These are phyloP conservation scores for Haemorhous mexicanus DNA, from an alignment of 2,113 vertebrate genomes.

Conservation along the genomic window DNA sequence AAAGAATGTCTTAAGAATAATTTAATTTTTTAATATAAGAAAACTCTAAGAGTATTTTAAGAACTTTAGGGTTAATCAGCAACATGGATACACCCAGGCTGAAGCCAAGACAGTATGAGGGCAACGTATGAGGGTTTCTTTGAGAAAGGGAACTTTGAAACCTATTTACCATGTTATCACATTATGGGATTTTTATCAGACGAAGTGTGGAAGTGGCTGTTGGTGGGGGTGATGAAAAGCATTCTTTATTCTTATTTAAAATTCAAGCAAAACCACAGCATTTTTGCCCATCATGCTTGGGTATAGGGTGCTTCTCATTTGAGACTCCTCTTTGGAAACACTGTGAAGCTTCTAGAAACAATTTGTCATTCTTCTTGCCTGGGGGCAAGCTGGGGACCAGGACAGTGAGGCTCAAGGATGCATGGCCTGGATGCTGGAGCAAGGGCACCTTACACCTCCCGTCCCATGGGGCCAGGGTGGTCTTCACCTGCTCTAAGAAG, in stretches of 20 bases:
- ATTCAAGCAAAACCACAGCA: not conserved
- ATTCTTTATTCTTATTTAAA: not conserved
- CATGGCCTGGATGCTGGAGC: fast-evolving
- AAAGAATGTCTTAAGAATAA: not conserved
- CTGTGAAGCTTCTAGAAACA: not conserved
- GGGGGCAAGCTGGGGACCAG: not conserved
- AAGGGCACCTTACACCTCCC: not conserved
- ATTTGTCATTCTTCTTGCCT: not conserved
- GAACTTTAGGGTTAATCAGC: not conserved
- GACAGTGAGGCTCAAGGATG: not conserved
- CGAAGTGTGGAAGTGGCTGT: not conserved
- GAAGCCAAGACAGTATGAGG: not conserved
- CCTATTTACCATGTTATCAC: not conserved
- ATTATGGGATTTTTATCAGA: not conserved
- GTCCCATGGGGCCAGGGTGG: not conserved
- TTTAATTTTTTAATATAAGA: not conserved
- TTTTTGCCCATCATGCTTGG: not conserved
- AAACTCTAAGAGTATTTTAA: not conserved
- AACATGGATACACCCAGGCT: fast-evolving
- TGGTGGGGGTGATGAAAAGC: not conserved
- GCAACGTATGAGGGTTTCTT: not conserved
- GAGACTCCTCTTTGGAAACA: not conserved
- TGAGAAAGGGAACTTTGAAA: not conserved
- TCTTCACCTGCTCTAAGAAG: not conserved
- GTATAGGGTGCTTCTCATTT: not conserved